Evolutionary conservation across 2,797 vertebrate genomes (phyloP), one percentile per base, ranked within the genome.

Genomic region (Neopelma chrysocephalum): DNA sequence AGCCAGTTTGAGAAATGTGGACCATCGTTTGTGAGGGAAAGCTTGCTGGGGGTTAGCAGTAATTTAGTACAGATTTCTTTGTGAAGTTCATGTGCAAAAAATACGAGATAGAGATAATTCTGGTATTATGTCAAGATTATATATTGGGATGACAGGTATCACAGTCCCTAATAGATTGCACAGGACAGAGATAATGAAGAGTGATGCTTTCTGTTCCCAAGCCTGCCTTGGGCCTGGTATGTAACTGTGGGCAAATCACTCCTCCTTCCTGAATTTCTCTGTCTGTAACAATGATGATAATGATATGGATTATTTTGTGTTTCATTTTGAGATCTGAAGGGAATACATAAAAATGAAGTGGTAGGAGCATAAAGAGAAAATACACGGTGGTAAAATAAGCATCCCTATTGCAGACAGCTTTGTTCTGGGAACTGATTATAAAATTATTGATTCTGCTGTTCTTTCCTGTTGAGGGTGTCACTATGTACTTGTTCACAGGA

Each of bases 381-480:
- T 89, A 60, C 10, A 64, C 53, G 53, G 83, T 86, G 90, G 70
- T 90, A 79, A 96, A 97, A 91, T 36, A 86, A 75, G 61, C 43
- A 27, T 71, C 60, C 90, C 57, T 82, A 40, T 92, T 94, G 64
- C 61, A 82, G 78, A 16, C 62, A 94, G 94, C 87, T 90, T 91
- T 72, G 51, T 89, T 43, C 89, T 53, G 69, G 76, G 29, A 82
- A 76, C n/a, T 75, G 76, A 68, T 85, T 83, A 68, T 69, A 72
- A 90, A 89, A 94, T 85, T 96, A 96, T 87, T 96, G 89, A 94
- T 96, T 90, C 90, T 93, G 5, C 80, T 68, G 64, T 60, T 79
- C 75, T 95, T 93, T 64, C 56, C 93, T 92, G 34, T 81, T 90
- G 87, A 93, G 94, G 56, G 53, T 66, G n/a, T 90, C 87, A 50